Base-by-base conservation (phyloP, 2,113 vertebrate species). In the Entelurus aequoreus region DNA sequence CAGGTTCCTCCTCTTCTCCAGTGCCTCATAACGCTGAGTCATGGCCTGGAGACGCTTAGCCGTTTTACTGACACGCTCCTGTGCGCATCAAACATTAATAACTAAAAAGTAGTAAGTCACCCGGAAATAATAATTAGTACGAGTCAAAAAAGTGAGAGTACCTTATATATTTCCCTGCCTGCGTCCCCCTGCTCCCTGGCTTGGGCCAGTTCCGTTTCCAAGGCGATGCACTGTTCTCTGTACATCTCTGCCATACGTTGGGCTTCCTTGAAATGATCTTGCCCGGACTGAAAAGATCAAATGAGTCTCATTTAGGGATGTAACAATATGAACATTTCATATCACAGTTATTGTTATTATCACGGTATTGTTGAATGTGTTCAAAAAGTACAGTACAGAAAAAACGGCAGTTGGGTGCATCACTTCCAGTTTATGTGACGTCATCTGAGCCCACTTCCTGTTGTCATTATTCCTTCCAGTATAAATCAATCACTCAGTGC, bases 51-150 rank as follows among this genome's bases (percentile, higher is more conserved):
- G 90, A 46, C 94, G 93, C 60, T 88, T 94, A 28, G 92, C 91
- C 85, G 96, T 93, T 86, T 96, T 99, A 50, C 90, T 90, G 0
- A 93, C 92, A 54, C 93, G 95, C 3, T 96, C 93, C 97, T 99
- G 62, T 10, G 79, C 9, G 63, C 1, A 61, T 5, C 68, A 16
- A 6, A 13, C 56, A 44, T 48, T 3, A 3, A 6, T 15, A 28
- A 47, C 8, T 40, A 40, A 6, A 40, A 40, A 40, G 38, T 40
- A 40, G 6, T 40, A 28, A 28, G 5, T 6, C 1, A 49, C 2
- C 13, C 0, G 0, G 54, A 50, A 44, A 10, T 10, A 62, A 40
- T 14, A 60, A 4, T 3, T 4, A 53, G 37, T 1, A 7, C 48
- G n/a, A 16, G 57, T 63, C 6, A 14, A 54, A 60, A 2, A 40